Conservation (phyloP, 2,888 invertebrate species). For the Noctua comes region DNA sequence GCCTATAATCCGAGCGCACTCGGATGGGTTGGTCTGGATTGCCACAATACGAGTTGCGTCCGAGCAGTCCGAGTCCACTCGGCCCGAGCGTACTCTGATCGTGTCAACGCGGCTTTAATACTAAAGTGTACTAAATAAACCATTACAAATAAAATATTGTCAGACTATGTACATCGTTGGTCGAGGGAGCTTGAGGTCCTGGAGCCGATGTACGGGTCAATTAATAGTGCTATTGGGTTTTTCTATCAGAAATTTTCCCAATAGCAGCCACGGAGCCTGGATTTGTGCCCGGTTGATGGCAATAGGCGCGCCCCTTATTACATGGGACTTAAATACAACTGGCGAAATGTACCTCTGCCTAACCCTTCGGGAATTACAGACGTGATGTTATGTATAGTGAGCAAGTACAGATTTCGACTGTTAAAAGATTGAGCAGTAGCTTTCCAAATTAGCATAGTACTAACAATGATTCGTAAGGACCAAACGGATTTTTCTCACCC, state of each 20-base stretch:
- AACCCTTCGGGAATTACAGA: not conserved
- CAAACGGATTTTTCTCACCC: not conserved
- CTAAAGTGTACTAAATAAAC: not conserved
- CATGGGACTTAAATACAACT: not conserved
- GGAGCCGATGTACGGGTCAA: no score
- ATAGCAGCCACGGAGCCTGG: not conserved
- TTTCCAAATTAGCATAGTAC: not conserved
- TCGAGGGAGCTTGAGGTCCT: no score
- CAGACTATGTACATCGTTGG: not conserved
- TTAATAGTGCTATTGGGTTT: not conserved
- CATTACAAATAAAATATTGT: not conserved
- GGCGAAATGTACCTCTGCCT: not conserved
- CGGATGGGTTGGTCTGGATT: no score
- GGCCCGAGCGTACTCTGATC: no score
- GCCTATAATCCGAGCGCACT: no score
- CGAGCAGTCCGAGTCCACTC: no score
- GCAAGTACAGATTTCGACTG: not conserved
- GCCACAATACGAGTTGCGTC: no score
- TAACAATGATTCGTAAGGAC: not conserved
- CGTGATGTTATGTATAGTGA: not conserved
- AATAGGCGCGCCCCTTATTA: not conserved
- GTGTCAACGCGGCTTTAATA: no score
- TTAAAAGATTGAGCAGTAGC: not conserved
- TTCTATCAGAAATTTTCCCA: not conserved
- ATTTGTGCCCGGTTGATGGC: not conserved